Conservation (phyloP, 2,888 invertebrate genomes). For the Cephalotes varians region DNA sequence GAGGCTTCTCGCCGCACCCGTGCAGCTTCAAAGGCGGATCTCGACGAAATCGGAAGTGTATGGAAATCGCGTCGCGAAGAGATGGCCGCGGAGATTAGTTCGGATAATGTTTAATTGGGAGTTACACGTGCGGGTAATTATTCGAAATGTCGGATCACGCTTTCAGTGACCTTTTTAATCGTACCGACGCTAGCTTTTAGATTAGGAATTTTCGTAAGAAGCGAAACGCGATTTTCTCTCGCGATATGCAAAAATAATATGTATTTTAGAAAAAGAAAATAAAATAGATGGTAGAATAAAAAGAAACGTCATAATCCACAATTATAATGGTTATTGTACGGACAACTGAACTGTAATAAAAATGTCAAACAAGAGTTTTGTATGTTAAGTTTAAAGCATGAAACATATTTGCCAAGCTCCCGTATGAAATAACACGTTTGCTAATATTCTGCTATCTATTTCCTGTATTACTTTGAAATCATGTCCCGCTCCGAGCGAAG, state of each 20-base stretch:
- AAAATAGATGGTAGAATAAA: neutral
- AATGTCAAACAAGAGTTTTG: neutral
- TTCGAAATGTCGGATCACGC: conserved; percentile 3
- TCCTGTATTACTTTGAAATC: conserved; percentile 34
- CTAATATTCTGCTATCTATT: neutral
- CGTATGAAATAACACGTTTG: conserved; percentile 6
- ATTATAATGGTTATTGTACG: neutral
- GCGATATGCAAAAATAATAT: neutral
- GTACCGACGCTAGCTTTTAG: neutral
- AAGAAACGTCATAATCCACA: neutral
- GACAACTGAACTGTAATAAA: neutral
- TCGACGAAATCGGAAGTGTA: conserved; percentile 21
- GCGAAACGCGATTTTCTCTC: neutral
- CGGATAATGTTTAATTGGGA: neutral
- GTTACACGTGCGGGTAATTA: conserved; percentile 28
- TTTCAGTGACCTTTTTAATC: neutral
- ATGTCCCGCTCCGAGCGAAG: neutral
- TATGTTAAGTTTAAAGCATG: neutral
- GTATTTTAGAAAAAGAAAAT: neutral
- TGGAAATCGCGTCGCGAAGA: conserved; percentile 53
- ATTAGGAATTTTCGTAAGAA: neutral
- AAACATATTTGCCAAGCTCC: neutral
- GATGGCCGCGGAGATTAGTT: conserved; percentile 16
- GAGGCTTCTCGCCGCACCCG: conserved; percentile 55
- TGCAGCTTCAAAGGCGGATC: conserved; percentile 30